Base-by-base conservation (phyloP, 2,888 invertebrate genomes). In the Siphlonurus alternatus region DNA sequence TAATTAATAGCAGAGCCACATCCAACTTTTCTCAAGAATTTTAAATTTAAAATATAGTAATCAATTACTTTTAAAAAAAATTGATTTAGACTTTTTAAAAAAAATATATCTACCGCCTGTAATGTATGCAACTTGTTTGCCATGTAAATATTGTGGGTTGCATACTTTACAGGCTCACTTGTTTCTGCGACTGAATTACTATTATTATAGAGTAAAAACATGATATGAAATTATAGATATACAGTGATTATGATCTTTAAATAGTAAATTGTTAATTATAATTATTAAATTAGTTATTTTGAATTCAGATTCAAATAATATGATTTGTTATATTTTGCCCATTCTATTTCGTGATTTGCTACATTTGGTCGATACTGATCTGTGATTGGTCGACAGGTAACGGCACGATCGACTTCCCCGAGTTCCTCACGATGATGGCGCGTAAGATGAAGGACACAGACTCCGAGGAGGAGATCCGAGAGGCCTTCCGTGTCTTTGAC, bases 341-440 rank as follows among this genome's bases (percentile, higher is more conserved):
- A n/a, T n/a, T n/a, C n/a, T n/a, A n/a, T n/a, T n/a, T n/a, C n/a
- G n/a, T n/a, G n/a, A n/a, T n/a, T n/a, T n/a, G n/a, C n/a, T n/a
- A n/a, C n/a, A n/a, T n/a, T n/a, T n/a, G n/a, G n/a, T n/a, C n/a
- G n/a, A n/a, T n/a, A n/a, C n/a, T n/a, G n/a, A n/a, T n/a, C n/a
- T n/a, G n/a, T n/a, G n/a, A n/a, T n/a, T n/a, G n/a, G n/a, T 56
- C 73, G 75, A 25, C 77, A 97, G 97, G 96, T 75, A 98, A 98
- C 80, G 98, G 98, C 75, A 98, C 97, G 78, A 98, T 99, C 80
- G 98, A 99, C 83, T 99, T 99, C 81, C 97, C 97, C 73, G 98
- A 99, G 82, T 99, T 99, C 84, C 86, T 99, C 74, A 97, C 97
- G 76, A 98, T 99, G 97, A 99, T 99, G 98, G 98, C 98, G 75